Conservation (phyloP, 53 echinoderm and acorn worm genomes). For the Luidia sarsii region DNA sequence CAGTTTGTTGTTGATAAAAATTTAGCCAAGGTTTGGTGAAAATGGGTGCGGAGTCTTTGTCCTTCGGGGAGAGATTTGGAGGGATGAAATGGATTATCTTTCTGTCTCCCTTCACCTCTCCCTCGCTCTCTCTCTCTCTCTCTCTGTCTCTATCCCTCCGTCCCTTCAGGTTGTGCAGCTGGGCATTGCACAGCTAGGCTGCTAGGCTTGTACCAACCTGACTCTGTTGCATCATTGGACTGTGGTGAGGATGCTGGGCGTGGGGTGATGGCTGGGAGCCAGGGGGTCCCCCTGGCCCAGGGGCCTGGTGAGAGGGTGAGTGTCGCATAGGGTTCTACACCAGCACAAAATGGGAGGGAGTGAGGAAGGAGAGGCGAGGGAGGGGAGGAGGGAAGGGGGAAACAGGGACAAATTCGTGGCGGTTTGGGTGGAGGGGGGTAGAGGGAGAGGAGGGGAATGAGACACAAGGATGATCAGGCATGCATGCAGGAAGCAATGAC, state of each 20-base stretch:
- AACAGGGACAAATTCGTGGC: conserved; percentile 4
- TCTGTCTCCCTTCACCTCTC: too few relatives aligned
- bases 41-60: too few relatives aligned
- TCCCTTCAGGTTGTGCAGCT: too few relatives aligned
- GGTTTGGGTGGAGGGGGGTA: too few relatives aligned
- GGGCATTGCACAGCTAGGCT: too few relatives aligned
- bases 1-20: too few relatives aligned
- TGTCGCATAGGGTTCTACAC: conserved; percentile 52
- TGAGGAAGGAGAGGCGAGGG: not conserved
- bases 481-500: conserved; percentile 36
- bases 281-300: conserved; percentile 54
- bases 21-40: too few relatives aligned
- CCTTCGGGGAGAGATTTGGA: too few relatives aligned
- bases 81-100: too few relatives aligned
- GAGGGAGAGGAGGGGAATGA: conserved; percentile 27
- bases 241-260: conserved; percentile 70
- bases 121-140: too few relatives aligned
- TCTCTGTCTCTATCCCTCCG: too few relatives aligned
- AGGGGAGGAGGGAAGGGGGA: conserved; percentile 14
- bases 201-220: conserved; percentile 77
- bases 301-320: conserved; percentile 57
- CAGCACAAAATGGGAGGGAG: conserved; percentile 8
- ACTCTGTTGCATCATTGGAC: conserved; percentile 81
- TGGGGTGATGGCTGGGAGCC: conserved; percentile 80
- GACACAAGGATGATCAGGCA: conserved; percentile 8